phyloP scores from a whole-genome alignment of 2,113 vertebrate genomes.

The Benitochromis conjunctus region DNA sequence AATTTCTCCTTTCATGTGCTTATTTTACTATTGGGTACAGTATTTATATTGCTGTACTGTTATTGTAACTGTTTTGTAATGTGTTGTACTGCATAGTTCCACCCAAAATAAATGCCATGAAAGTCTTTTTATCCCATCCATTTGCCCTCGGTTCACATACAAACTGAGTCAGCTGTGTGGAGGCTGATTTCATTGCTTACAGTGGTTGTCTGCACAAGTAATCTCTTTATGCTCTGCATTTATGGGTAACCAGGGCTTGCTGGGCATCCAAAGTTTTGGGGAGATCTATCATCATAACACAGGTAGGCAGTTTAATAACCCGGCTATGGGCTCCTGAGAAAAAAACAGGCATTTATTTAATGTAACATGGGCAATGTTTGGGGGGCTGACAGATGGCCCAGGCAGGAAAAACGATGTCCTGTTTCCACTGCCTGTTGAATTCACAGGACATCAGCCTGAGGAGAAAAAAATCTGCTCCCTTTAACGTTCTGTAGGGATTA shows the following conservation, averaged over 20 bases:
- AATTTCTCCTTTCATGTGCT: neutral
- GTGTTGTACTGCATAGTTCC: neutral
- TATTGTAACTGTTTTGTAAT: neutral
- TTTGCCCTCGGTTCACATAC: conserved; percentile 2
- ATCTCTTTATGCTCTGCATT: conserved; percentile 66
- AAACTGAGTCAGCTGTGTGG: conserved; percentile 25
- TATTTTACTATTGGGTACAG: neutral
- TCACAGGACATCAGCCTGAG: conserved; percentile 15
- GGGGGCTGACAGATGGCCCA: conserved; percentile 53
- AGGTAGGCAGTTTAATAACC: conserved; percentile 73
- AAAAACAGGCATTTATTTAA: conserved; percentile 65
- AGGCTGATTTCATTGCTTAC: conserved; percentile 42
- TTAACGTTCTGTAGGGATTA: neutral
- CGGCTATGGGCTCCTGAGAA: conserved; percentile 54
- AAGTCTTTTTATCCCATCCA: neutral
- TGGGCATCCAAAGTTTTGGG: conserved; percentile 45
- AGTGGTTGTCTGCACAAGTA: conserved; percentile 41
- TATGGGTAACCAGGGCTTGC: conserved; percentile 43
- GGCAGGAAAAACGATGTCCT: conserved; percentile 45
- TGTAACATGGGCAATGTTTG: conserved; percentile 49
- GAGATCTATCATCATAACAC: conserved; percentile 70
- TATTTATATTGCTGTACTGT: neutral
- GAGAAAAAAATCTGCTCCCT: neutral
- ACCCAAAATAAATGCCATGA: neutral
- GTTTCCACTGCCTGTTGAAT: conserved; percentile 25